These are phyloP conservation scores for Creontiades dilutus DNA, from an alignment of 2,888 invertebrate species.

Conservation along the genomic window DNA sequence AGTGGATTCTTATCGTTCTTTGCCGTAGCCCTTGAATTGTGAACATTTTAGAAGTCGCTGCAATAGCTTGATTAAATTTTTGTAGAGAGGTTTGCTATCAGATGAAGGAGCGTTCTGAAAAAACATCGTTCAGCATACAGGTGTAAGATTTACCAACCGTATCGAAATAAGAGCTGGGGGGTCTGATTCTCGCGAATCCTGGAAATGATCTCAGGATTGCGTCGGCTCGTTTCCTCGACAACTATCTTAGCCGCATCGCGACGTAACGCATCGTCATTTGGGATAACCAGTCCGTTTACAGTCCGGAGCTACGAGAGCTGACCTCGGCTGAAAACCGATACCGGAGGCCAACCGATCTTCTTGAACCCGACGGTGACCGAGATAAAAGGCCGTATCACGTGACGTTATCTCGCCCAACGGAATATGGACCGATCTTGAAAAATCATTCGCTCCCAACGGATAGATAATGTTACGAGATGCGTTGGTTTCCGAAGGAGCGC, in stretches of 20 bases:
- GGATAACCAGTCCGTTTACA: conserved; percentile 30
- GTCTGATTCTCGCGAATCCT: neutral
- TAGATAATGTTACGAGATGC: too few relatives aligned
- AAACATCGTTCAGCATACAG: too few relatives aligned
- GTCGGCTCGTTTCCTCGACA: neutral
- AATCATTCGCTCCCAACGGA: neutral
- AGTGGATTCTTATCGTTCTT: too few relatives aligned
- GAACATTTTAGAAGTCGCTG: too few relatives aligned
- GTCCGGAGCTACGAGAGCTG: neutral
- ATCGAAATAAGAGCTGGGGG: too few relatives aligned
- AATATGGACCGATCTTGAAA: neutral
- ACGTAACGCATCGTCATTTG: neutral
- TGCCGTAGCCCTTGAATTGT: too few relatives aligned
- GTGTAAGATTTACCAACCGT: too few relatives aligned
- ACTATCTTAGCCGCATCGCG: neutral
- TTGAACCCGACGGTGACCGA: conserved; percentile 29
- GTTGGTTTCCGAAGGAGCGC: too few relatives aligned
- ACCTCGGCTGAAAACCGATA: conserved; percentile 36
- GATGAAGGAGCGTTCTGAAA: too few relatives aligned
- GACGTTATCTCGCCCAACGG: neutral
- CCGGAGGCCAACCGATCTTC: conserved; percentile 36
- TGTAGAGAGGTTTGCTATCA: too few relatives aligned
- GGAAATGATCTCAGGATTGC: neutral
- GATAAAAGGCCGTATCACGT: conserved; percentile 43
- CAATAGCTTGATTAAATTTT: too few relatives aligned